phyloP scores from a whole-genome alignment of 2,113 vertebrate genomes.

The Notothenia rossii region DNA sequence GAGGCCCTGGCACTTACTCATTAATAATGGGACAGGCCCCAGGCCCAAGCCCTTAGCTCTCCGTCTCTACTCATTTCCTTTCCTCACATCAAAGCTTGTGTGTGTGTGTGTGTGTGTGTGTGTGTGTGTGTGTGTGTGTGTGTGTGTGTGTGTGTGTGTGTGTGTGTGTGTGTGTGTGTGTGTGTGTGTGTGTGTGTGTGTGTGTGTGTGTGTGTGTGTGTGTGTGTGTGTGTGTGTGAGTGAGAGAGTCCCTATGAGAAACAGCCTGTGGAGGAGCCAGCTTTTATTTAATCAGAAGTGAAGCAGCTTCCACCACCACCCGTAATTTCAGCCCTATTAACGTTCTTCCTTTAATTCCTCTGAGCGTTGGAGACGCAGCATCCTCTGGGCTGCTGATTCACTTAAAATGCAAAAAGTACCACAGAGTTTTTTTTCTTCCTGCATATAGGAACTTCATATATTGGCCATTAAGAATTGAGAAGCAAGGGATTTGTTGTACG shows the following conservation, averaged over 20 bases:
- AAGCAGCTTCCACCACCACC: constrained; percentile 67
- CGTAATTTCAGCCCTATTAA: constrained; percentile 77
- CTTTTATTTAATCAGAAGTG: constrained; percentile 77
- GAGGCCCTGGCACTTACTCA: constrained; percentile 68
- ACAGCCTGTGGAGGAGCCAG: constrained; percentile 68
- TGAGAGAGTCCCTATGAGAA: constrained; percentile 64
- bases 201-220: constrained; percentile 7
- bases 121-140: constrained; percentile 4
- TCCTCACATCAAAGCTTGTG: constrained; percentile 68
- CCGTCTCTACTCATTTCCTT: constrained; percentile 76
- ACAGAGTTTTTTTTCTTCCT: background rate
- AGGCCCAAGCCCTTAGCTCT: constrained; percentile 68
- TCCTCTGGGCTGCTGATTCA: constrained; percentile 62
- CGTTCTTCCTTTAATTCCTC: constrained; percentile 67
- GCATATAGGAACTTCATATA: constrained; percentile 31
- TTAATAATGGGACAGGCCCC: constrained; percentile 80
- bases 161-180: constrained; percentile 23
- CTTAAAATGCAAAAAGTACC: constrained; percentile 53
- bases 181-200: constrained; percentile 14
- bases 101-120: too few relatives aligned
- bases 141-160: constrained; percentile 23
- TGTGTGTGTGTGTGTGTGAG: constrained; percentile 18
- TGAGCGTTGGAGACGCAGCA: constrained; percentile 45
- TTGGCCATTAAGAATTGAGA: constrained; percentile 31
- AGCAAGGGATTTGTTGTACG: constrained; percentile 36